phyloP scores from a whole-genome alignment of 2,113 vertebrate species.

The Struthio camelus region DNA sequence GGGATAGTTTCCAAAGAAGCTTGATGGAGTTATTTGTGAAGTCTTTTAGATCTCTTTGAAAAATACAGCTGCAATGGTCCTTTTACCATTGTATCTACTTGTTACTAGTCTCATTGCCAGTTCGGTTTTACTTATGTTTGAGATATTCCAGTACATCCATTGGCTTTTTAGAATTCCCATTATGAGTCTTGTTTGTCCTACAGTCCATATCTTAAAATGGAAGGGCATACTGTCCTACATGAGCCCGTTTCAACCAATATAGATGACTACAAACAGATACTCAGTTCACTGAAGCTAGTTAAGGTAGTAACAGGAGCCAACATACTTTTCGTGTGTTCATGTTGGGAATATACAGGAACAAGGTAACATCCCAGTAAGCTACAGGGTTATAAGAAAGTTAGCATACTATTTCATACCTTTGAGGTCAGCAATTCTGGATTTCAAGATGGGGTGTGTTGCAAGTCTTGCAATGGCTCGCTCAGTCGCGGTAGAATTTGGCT shows the following conservation, averaged over 20 bases:
- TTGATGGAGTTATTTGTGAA: background rate
- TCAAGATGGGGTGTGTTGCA: slow-evolving; percentile 85
- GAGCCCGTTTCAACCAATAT: background rate
- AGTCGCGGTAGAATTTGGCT: slow-evolving; percentile 79
- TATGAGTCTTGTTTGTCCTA: background rate
- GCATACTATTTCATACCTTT: slow-evolving; percentile 75
- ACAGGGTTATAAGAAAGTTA: background rate
- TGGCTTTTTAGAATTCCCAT: background rate
- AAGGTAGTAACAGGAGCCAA: background rate
- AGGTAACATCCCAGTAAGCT: background rate
- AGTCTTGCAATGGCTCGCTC: slow-evolving; percentile 88
- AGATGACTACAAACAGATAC: background rate
- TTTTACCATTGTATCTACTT: background rate
- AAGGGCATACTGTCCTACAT: background rate
- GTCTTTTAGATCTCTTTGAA: background rate
- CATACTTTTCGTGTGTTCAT: background rate
- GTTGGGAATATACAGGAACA: background rate
- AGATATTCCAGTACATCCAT: background rate
- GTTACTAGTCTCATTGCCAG: background rate
- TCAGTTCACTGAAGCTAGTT: background rate
- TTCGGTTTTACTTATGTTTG: background rate
- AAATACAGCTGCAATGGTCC: background rate
- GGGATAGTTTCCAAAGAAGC: background rate
- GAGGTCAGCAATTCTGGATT: slow-evolving; percentile 83
- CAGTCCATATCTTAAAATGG: background rate